A percentile compares a stretch with the other conserved stretches of the same genome.
Evolutionary conservation across 1,140 invertebrate species (phyloP).

Genomic region (Helicorthomorpha holstii): DNA sequence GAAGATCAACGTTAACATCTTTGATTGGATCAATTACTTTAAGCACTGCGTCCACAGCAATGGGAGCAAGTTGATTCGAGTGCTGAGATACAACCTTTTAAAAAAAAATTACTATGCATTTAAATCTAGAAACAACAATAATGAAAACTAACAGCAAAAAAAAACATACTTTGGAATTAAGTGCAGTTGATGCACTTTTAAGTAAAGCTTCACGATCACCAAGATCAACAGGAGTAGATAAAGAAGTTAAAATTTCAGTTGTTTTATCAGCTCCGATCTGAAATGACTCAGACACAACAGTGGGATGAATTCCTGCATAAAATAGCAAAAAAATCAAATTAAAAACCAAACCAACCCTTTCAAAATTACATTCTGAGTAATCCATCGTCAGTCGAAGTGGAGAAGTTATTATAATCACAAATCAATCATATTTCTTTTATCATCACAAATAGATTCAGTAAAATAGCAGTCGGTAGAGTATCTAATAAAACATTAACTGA

Average conservation of each 20-base stretch:
- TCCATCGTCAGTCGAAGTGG: no score
- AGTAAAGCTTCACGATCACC: slow-evolving; percentile 70
- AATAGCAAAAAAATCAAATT: background rate
- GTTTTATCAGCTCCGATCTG: slow-evolving; percentile 72
- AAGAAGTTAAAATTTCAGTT: slow-evolving; percentile 65
- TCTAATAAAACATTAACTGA: no score
- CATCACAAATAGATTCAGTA: no score
- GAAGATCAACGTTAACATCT: slow-evolving; percentile 46
- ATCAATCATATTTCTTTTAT: no score
- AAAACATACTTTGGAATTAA: slow-evolving; percentile 86
- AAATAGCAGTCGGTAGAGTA: no score
- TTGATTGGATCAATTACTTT: slow-evolving; percentile 54
- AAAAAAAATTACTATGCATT: background rate
- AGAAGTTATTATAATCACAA: no score
- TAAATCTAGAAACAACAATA: background rate
- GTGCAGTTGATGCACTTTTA: slow-evolving; percentile 88
- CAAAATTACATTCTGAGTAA: no score
- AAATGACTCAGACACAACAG: slow-evolving; percentile 91
- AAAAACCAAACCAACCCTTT: no score
- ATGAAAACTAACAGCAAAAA: background rate
- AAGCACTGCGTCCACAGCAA: slow-evolving; percentile 93
- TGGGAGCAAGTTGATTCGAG: slow-evolving; percentile 78
- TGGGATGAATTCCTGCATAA: slow-evolving; percentile 72
- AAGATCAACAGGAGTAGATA: slow-evolving; percentile 75
- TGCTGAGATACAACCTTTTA: slow-evolving; percentile 84